Evolutionary conservation across 2,888 invertebrate genomes (phyloP), one percentile per base, ranked within the genome.

Genomic region (Eretmocerus hayati): DNA sequence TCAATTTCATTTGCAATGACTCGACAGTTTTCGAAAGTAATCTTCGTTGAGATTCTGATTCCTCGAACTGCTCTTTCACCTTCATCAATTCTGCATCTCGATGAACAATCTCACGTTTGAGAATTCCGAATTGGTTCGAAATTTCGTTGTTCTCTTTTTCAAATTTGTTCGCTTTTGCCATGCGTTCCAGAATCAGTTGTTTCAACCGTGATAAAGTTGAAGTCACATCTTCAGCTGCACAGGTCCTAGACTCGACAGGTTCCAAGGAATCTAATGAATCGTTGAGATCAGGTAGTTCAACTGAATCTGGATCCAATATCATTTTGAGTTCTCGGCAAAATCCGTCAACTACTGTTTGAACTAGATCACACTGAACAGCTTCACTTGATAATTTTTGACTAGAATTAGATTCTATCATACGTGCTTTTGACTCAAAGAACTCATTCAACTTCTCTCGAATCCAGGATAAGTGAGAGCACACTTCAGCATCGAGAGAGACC

Each of bases 301-400:
- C 19, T 4, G 8, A 8, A 6, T 35, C 32, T 9, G 42, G 18
- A 16, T 47, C 31, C 5, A 52, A 20, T 23, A 54, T 4, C n/a
- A 30, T 31, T 32, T 39, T 15, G n/a, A 54, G 42, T 33, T 47
- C 49, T 16, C 32, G 22, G 16, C 13, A 49, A 36, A 43, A 35
- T 11, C 44, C n/a, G 3, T 20, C 15, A 3, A 52, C 11, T 1
- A 19, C 15, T n/a, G 22, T 18, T 26, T 1, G 19, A 1, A 36
- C 19, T 4, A 23, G 9, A 15, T 38, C 19, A 11, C 49, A 52
- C n/a, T 54, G 49, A 20, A 39, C 33, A 21, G 9, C 30, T 30
- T 30, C 13, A 13, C 8, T 30, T 13, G 8, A 8, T 30, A 13
- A 9, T 8, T 8, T 8, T 13, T 30, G 8, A 8, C 13, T 30